Percentiles rank a stretch among this genome's conserved stretches.
Conservation (phyloP, 1,140 invertebrate species). For the Magallana ariakensis region DNA sequence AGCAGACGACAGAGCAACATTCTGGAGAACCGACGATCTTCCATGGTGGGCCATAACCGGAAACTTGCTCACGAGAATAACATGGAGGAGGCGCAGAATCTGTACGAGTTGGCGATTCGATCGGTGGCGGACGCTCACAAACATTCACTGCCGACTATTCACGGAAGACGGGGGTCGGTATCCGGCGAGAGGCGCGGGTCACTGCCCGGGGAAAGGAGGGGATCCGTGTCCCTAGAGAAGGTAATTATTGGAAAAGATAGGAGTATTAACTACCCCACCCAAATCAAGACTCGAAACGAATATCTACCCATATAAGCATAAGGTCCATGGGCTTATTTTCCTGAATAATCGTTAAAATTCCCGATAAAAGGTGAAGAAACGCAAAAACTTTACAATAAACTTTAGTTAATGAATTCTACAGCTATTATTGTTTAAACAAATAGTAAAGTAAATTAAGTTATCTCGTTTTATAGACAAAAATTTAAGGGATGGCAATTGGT, state of each 20-base stretch:
- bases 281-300: no score
- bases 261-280: no score
- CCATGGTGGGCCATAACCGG: not conserved
- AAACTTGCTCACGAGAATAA: not conserved
- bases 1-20: not conserved
- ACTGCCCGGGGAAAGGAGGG: not conserved
- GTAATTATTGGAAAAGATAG: not conserved
- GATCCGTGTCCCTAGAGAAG: not conserved
- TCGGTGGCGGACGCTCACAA: not conserved
- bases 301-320: no score
- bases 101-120: not conserved
- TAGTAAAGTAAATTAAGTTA: no score
- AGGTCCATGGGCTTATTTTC: no score
- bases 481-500: no score
- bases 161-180: not conserved
- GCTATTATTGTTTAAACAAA: no score
- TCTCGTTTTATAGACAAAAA: no score
- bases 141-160: not conserved
- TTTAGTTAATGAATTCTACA: no score
- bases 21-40: not conserved
- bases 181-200: conserved; percentile 16
- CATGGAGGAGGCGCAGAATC: not conserved
- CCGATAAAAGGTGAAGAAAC: no score
- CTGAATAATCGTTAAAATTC: no score
- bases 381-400: no score